phyloP scores from a whole-genome alignment of 2,797 vertebrate species.

The Acanthurus tractus region DNA sequence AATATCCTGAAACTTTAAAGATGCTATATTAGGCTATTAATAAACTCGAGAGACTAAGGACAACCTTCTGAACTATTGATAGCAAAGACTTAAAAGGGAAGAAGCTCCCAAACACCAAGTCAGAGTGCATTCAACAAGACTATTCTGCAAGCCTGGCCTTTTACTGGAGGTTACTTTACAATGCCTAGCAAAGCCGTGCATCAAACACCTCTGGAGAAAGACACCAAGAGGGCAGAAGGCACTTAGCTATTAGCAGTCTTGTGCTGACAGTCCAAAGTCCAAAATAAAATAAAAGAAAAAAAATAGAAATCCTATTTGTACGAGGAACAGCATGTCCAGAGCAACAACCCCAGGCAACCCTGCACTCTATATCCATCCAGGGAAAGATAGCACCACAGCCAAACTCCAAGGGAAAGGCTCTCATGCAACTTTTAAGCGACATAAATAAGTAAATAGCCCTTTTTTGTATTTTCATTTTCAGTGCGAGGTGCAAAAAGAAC shows the following conservation, averaged over 20 bases:
- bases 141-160: slow-evolving; percentile 59
- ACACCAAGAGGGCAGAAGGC: slow-evolving; percentile 54
- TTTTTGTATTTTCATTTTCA: slow-evolving; percentile 59
- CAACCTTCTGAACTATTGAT: slow-evolving; percentile 72
- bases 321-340: slow-evolving; percentile 47
- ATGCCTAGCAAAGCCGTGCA: slow-evolving; percentile 23
- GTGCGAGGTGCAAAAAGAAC: slow-evolving; percentile 63
- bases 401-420: slow-evolving; percentile 49
- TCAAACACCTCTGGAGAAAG: slow-evolving; percentile 38
- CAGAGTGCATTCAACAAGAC: slow-evolving; percentile 69
- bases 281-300: slow-evolving; percentile 54
- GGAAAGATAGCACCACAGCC: slow-evolving; percentile 41
- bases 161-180: slow-evolving; percentile 57
- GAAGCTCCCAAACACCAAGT: slow-evolving; percentile 56
- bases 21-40: slow-evolving; percentile 59
- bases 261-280: slow-evolving; percentile 44
- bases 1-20: slow-evolving; percentile 49
- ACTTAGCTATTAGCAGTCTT: slow-evolving; percentile 70
- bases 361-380: slow-evolving; percentile 62
- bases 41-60: slow-evolving; percentile 38
- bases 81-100: slow-evolving; percentile 61
- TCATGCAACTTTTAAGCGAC: slow-evolving; percentile 75
- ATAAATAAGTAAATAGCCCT: slow-evolving; percentile 79
- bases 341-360: slow-evolving; percentile 34
- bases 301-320: slow-evolving; percentile 68